Evolutionary conservation across 2,888 invertebrate genomes (phyloP), one percentile per base, ranked within the genome.

Genomic region (Carabus problematicus): DNA sequence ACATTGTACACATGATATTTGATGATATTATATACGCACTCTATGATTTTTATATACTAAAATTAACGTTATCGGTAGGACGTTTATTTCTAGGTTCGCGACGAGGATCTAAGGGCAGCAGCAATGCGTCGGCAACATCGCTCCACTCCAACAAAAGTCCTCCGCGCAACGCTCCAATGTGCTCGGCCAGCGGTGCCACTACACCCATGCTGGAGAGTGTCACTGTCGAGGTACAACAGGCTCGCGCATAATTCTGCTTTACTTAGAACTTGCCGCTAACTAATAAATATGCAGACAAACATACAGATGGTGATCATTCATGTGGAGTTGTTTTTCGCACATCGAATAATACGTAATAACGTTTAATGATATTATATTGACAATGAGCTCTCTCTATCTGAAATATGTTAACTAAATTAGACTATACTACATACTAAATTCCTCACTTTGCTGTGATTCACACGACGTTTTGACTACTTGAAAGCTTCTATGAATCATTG

Each of bases 71-170:
- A 47, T 45, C 64, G 73, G 72, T 80, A 82, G 82, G 82, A 74
- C 82, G 83, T 79, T 78, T 80, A 77, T 82, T 84, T 80, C 79
- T 84, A 83, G 86, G 86, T 8, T 85, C 86, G 74, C 86, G 90
- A 72, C 87, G 92, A 71, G 91, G 90, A 71, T 93, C 92, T 71
- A 88, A 89, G 78, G 89, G 89, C 59, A 91, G 91, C 80, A 91
- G 91, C 79, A 92, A 89, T 75, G 89, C 90, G 67, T 92, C 92
- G n/a, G 91, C 88, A 61, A 85, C 89, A 18, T 92, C 92, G 29
- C 82, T 88, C 74, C 86, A 89, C 75, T 90, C 91, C 68, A 89
- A 88, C 71, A 89, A 85, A 78, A 88, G 85, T 73, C 82, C 82
- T 78, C 74, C 82, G 81, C 73, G 73, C 6, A 72, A 81, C 80